phyloP scores from a whole-genome alignment of 2,113 vertebrate genomes.

The Bambusicola thoracicus region DNA sequence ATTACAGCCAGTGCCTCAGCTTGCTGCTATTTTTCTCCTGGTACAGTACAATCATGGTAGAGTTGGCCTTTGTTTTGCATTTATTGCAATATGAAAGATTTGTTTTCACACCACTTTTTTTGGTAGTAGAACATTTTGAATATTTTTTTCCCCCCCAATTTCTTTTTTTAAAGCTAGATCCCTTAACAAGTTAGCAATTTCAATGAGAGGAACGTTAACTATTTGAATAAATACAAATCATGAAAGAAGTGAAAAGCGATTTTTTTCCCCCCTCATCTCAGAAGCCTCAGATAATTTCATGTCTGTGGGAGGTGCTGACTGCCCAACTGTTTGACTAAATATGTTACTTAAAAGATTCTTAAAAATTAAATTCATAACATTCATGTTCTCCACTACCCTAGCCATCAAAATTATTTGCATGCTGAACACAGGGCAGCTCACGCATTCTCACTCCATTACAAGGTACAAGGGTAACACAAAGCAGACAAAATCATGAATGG shows the following conservation, averaged over 20 bases:
- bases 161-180: neutral
- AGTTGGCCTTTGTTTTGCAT: neutral
- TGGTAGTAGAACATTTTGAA: neutral
- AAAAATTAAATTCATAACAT: neutral
- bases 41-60: neutral
- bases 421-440: neutral
- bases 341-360: constrained; percentile 35
- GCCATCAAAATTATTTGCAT: neutral
- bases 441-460: neutral
- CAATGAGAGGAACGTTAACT: neutral
- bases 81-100: neutral
- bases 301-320: constrained; percentile 27
- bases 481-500: constrained; percentile 8
- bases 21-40: neutral
- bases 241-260: constrained; percentile 21
- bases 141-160: neutral
- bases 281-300: constrained; percentile 20
- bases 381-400: neutral
- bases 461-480: neutral
- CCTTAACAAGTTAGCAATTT: neutral
- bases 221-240: constrained; percentile 6
- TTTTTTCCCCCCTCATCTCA: neutral
- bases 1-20: neutral
- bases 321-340: constrained; percentile 16
- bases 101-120: neutral